Conservation (phyloP, 2,888 invertebrate genomes). For the Atrina japonica region DNA sequence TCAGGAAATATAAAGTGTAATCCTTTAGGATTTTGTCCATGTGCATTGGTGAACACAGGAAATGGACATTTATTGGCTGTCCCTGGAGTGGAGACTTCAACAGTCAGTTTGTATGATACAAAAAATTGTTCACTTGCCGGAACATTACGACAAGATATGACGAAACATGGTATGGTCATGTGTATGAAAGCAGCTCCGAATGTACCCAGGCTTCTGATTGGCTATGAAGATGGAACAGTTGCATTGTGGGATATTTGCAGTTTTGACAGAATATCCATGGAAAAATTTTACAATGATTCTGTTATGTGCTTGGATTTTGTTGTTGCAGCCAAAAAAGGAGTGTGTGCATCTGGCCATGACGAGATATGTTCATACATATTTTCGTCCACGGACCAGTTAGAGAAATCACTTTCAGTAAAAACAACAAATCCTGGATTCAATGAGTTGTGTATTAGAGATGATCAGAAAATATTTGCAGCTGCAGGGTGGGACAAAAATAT, state of each 20-base stretch:
- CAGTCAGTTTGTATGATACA: constrained; percentile 57
- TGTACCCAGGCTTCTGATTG: constrained; percentile 51
- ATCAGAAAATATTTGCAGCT: constrained; percentile 70
- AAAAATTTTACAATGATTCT: constrained; percentile 58
- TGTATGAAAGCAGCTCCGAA: constrained; percentile 42
- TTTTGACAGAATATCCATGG: constrained; percentile 44
- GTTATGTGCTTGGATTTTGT: constrained; percentile 67
- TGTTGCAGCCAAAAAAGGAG: constrained; percentile 46
- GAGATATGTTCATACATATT: constrained; percentile 52
- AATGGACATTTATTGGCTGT: constrained; percentile 44
- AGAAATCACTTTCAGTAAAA: constrained; percentile 20
- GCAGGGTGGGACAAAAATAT: constrained; percentile 77
- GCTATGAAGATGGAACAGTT: constrained; percentile 72
- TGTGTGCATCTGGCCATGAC: constrained; percentile 66
- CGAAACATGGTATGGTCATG: constrained; percentile 70
- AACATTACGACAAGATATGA: constrained; percentile 28
- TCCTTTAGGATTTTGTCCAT: constrained; percentile 51
- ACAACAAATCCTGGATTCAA: constrained; percentile 70
- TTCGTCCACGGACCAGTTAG: constrained; percentile 28
- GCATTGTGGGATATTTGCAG: constrained; percentile 65
- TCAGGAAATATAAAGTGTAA: constrained; percentile 47
- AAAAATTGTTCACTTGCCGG: constrained; percentile 34
- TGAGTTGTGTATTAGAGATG: constrained; percentile 61
- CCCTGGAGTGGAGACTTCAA: constrained; percentile 56
- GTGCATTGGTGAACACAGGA: constrained; percentile 10